Evolutionary conservation across 2,797 vertebrate species (phyloP).

Genomic region (Danio choprae): DNA sequence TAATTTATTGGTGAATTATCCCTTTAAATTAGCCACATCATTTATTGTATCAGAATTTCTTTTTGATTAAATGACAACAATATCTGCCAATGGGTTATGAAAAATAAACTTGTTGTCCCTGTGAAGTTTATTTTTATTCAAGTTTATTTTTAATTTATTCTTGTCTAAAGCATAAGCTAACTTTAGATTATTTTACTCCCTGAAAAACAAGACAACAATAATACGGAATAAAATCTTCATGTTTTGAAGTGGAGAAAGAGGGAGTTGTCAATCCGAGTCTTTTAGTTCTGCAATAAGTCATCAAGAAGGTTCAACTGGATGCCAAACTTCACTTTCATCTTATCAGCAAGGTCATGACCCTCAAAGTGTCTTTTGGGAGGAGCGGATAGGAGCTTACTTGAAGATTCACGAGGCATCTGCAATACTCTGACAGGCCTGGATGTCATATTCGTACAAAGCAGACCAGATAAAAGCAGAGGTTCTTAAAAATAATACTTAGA

Average conservation of each 20-base stretch:
- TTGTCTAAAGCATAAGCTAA: too few relatives aligned
- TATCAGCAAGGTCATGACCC: slow-evolving; percentile 64
- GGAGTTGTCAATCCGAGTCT: background rate
- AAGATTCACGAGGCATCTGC: slow-evolving; percentile 6
- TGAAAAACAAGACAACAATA: too few relatives aligned
- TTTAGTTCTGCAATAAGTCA: slow-evolving; percentile 33
- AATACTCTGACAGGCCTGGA: background rate
- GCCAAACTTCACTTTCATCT: slow-evolving; percentile 66
- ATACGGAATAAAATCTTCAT: background rate
- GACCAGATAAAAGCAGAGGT: slow-evolving; percentile 17
- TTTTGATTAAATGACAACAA: too few relatives aligned
- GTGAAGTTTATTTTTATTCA: too few relatives aligned
- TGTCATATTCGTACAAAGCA: background rate
- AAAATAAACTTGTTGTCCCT: too few relatives aligned
- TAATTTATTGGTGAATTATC: too few relatives aligned
- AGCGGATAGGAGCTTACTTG: slow-evolving; percentile 45
- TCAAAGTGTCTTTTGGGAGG: slow-evolving; percentile 43
- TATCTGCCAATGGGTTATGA: too few relatives aligned
- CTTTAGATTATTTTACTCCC: too few relatives aligned
- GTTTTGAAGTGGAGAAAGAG: background rate
- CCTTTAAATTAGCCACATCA: too few relatives aligned
- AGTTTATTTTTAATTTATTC: too few relatives aligned
- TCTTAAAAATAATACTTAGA: background rate
- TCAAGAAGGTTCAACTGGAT: slow-evolving; percentile 32
- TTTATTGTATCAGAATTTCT: too few relatives aligned